Base-by-base conservation (phyloP, 1,140 invertebrate species). In the Oryctes rhinoceros region DNA sequence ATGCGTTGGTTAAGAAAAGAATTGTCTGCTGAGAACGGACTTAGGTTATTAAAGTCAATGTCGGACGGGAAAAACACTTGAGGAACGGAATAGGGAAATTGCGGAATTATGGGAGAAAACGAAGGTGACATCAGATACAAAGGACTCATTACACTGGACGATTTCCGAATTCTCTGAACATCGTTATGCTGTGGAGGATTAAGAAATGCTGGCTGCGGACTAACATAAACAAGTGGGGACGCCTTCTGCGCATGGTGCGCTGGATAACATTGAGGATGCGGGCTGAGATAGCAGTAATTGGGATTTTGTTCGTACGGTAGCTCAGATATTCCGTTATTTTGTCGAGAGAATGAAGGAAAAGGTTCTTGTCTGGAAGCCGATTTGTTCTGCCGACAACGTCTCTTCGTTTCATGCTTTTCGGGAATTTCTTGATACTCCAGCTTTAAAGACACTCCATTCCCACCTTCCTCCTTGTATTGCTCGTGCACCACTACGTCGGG, bases 41-140 rank as follows among this genome's bases (percentile, higher is more conserved):
- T 71, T n/a, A 76, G 15, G 15, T 49, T 30, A 83, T 81, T 82
- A 80, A 80, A 81, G 78, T 82, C 81, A 80, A 86, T 85, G 78
- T 85, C 81, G 0, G 83, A 78, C 11, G 84, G 83, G 65, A 86
- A 86, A 78, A 86, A 85, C 3, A 84, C 30, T 75, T 85, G 85
- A 10, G 81, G 81, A 11, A 30, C 3, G 11, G 76, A 44, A 47
- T 78, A 76, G n/a, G 67, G 49, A 59, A 81, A 30, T 30, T 37
- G n/a, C 5, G 83, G 83, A 20, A 80, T 65, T 74, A 84, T 83
- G 11, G 85, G 82, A 0, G 84, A 84, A 53, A 81, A 81, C 81
- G 30, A 49, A 37, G 15, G 81, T 47, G 30, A 80, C 81, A 44
- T 79, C 35, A 35, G 80, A 80, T n/a, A 80, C 47, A 74, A 35